These are phyloP conservation scores for Chrysina gloriosa DNA, from an alignment of 2,888 invertebrate species.

Conservation along the genomic window DNA sequence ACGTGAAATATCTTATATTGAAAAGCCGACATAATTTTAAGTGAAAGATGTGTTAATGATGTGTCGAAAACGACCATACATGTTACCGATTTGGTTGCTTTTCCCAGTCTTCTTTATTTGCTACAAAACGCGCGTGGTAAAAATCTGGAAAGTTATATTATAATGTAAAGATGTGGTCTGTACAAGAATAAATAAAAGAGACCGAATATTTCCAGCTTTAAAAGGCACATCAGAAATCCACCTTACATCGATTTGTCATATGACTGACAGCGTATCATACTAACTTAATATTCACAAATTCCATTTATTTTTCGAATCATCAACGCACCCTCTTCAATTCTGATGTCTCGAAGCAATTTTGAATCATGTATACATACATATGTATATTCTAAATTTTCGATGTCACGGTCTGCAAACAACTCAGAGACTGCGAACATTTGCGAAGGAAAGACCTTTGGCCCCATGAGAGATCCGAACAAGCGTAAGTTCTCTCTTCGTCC, in stretches of 20 bases:
- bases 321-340: slow-evolving; percentile 2
- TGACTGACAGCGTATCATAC: not conserved
- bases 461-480: slow-evolving; percentile 44
- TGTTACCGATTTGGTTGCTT: not conserved
- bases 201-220: too few species aligned
- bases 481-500: slow-evolving; percentile 29
- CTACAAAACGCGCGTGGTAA: too few species aligned
- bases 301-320: slow-evolving; percentile 21
- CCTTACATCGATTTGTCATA: too few species aligned
- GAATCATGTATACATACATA: slow-evolving; percentile 48
- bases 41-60: not conserved
- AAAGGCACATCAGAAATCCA: too few species aligned
- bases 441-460: slow-evolving; percentile 47
- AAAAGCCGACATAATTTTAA: not conserved
- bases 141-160: too few species aligned
- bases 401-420: slow-evolving; percentile 51
- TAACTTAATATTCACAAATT: slow-evolving; percentile 15
- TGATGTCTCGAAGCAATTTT: slow-evolving; percentile 41
- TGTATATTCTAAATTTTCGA: slow-evolving; percentile 49
- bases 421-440: slow-evolving; percentile 44
- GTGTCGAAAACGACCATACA: not conserved
- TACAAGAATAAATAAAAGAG: too few species aligned
- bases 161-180: too few species aligned
- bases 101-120: not conserved
- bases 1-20: not conserved